Percentiles rank a stretch among this genome's conserved stretches.
Evolutionary conservation across 2,797 vertebrate species (phyloP).

Genomic region (Botia kubotai): DNA sequence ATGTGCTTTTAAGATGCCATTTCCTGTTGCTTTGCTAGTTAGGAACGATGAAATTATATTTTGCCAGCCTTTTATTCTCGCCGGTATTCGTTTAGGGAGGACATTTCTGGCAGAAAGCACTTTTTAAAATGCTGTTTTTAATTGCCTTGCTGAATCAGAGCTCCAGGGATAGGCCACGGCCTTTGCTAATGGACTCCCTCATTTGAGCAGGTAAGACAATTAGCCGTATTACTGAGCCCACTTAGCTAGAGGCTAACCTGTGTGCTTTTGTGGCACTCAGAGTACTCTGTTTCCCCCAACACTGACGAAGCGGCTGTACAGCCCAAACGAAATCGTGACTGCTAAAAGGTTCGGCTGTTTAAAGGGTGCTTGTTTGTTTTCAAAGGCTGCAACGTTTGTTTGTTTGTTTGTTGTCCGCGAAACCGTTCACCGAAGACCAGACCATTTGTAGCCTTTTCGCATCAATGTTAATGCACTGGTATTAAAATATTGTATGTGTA

Average conservation of each 20-base stretch:
- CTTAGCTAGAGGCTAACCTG: slow-evolving; percentile 72
- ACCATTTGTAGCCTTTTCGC: not conserved
- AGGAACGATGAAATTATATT: slow-evolving; percentile 39
- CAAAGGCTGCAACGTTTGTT: slow-evolving; percentile 6
- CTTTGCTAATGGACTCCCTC: slow-evolving; percentile 76
- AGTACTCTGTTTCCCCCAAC: slow-evolving; percentile 40
- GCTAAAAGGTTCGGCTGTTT: slow-evolving; percentile 35
- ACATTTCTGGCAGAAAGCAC: slow-evolving; percentile 40
- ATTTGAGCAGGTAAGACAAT: slow-evolving; percentile 77
- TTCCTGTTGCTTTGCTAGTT: slow-evolving; percentile 40
- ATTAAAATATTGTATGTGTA: not conserved
- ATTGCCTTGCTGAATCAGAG: slow-evolving; percentile 64
- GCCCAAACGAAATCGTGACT: slow-evolving; percentile 37
- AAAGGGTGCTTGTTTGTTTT: slow-evolving; percentile 24
- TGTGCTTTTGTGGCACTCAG: slow-evolving; percentile 64
- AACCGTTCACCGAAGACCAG: not conserved
- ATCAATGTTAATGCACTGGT: not conserved
- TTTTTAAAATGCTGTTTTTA: slow-evolving; percentile 62
- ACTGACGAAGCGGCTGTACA: not conserved
- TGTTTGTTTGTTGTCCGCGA: slow-evolving; percentile 1
- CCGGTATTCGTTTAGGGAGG: slow-evolving; percentile 24
- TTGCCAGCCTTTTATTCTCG: slow-evolving; percentile 20
- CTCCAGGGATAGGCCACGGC: slow-evolving; percentile 69
- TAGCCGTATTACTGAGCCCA: slow-evolving; percentile 76
- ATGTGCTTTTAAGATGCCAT: slow-evolving; percentile 35